phyloP scores from a whole-genome alignment of 35 echinoderm and acorn worm genomes.

The Holothuria glaberrima region DNA sequence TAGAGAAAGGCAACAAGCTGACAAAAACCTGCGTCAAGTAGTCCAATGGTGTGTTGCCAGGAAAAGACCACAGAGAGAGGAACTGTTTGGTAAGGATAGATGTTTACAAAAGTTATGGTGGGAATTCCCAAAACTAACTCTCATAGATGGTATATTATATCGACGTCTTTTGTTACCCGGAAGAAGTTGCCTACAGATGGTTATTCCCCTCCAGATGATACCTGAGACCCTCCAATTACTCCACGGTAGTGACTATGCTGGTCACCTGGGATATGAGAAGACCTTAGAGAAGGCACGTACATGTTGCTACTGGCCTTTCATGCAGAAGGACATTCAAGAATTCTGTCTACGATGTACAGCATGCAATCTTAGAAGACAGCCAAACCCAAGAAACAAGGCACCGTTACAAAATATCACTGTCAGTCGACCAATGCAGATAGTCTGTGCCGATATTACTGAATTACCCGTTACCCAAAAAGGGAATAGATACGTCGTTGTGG shows the following conservation, averaged over 20 bases:
- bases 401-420: conserved; percentile 10
- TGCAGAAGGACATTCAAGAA: neutral
- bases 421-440: conserved; percentile 26
- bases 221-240: neutral
- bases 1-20: neutral
- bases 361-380: neutral
- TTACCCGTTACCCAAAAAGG: conserved; percentile 25
- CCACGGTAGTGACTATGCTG: conserved; percentile 4
- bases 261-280: conserved; percentile 22
- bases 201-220: neutral
- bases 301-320: neutral
- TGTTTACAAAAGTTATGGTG: conserved; percentile 14
- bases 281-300: neutral
- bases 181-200: neutral
- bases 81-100: neutral
- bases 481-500: conserved; percentile 45
- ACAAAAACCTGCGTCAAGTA: neutral
- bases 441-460: conserved; percentile 6
- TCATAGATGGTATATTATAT: conserved; percentile 2
- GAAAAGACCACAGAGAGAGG: neutral
- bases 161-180: conserved; percentile 34
- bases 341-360: neutral
- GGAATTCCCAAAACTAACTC: conserved; percentile 21
- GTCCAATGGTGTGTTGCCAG: neutral
- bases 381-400: neutral